Percentiles rank a stretch among this genome's conserved stretches.
These are phyloP conservation scores for Biston stratarius DNA, from an alignment of 2,888 invertebrate species.

Conservation along the genomic window DNA sequence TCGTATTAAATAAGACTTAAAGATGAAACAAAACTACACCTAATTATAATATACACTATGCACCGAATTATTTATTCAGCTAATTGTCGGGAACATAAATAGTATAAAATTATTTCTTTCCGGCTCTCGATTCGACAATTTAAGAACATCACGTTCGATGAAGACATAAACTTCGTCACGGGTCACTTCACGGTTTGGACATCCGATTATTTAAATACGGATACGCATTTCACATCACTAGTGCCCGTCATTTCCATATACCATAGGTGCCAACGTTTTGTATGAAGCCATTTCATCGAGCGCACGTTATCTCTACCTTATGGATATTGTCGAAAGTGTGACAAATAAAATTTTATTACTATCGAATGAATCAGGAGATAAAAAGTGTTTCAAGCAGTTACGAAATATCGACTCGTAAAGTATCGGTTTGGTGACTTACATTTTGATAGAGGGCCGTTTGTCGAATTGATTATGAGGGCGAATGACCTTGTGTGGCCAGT, in stretches of 20 bases:
- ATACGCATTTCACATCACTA: conserved; percentile 28
- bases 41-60: neutral
- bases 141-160: conserved; percentile 31
- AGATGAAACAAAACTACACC: neutral
- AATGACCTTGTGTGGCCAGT: conserved; percentile 39
- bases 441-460: conserved; percentile 42
- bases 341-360: conserved; percentile 66
- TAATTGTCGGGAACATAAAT: conserved; percentile 16
- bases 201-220: conserved; percentile 32
- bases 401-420: conserved; percentile 45
- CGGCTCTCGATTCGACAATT: conserved; percentile 26
- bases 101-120: conserved; percentile 18
- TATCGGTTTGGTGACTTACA: conserved; percentile 41
- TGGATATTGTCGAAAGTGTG: conserved; percentile 63
- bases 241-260: conserved; percentile 22
- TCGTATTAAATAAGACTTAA: too few relatives aligned
- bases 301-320: conserved; percentile 58
- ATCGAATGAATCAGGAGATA: conserved; percentile 55
- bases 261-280: conserved; percentile 43
- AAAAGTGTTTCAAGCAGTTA: conserved; percentile 49
- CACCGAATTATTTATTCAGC: conserved; percentile 14
- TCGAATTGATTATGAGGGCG: conserved; percentile 42
- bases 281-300: conserved; percentile 57
- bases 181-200: conserved; percentile 30
- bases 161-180: conserved; percentile 36